Base-by-base conservation (phyloP, 2,113 vertebrate genomes). In the Taurulus bubalis region DNA sequence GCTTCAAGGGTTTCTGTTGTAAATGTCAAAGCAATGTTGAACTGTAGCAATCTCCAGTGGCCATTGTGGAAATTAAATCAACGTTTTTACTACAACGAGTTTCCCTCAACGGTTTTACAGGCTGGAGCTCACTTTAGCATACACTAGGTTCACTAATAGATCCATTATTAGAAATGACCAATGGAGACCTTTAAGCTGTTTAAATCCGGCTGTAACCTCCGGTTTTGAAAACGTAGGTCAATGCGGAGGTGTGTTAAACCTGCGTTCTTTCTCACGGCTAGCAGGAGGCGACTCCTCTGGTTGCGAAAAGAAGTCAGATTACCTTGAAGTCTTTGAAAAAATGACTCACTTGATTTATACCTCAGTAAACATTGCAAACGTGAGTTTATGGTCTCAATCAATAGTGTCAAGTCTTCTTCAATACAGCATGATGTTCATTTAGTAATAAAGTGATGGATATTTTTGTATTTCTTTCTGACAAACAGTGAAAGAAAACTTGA, bases 21-120 rank as follows among this genome's bases (percentile, higher is more conserved):
- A 84, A 86, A 84, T 89, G 78, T 86, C 82, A 79, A 56, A 79
- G 66, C 32, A 47, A 38, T 77, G 26, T 63, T 65, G 45, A 65
- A 36, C 24, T 51, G 24, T 77, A 40, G 36, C 45, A 15, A 51
- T 75, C 75, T 84, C 66, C 71, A 32, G 40, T 47, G 70, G 38
- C 45, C 38, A 58, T 7, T 22, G 22, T 40, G 28, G 49, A 56
- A 63, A 69, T 76, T 85, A 76, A 76, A 67, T 51, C 34, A 45
- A 66, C 1, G 0, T 55, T 82, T 65, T 72, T 76, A 38, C 73
- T 40, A 49, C 32, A 64, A 3, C 0, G 40, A 56, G 22, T 32
- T 18, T 47, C 24, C 36, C 59, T 40, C 3, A 0, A 51, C 82
- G 45, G n/a, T 64, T 76, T 56, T 51, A 28, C 3, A 38, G 16